These are phyloP conservation scores for Galleria mellonella DNA, from an alignment of 1,140 invertebrate species.

Conservation along the genomic window DNA sequence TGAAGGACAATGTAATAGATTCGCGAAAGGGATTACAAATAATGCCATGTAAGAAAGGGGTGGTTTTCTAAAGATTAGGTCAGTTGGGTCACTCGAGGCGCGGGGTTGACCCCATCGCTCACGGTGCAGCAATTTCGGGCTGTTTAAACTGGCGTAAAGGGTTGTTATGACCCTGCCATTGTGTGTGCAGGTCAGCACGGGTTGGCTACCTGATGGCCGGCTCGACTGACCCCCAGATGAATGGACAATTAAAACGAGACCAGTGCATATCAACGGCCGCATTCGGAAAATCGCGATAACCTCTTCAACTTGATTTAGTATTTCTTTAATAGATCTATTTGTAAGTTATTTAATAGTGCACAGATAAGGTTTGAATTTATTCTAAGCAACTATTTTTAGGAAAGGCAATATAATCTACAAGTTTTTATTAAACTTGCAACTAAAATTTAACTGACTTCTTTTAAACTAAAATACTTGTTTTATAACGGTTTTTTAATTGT, in stretches of 20 bases:
- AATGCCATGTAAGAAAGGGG: conserved; percentile 68
- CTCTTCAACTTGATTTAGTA: conserved; percentile 17
- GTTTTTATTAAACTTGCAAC: too few species aligned
- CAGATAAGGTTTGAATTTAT: too few species aligned
- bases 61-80: conserved; percentile 51
- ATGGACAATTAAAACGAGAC: conserved; percentile 66
- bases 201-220: conserved; percentile 56
- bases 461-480: too few species aligned
- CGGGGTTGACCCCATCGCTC: conserved; percentile 61
- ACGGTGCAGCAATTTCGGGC: conserved; percentile 59
- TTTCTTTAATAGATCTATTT: conserved; percentile 11
- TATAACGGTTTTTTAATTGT: too few species aligned
- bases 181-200: conserved; percentile 49
- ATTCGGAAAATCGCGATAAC: conserved; percentile 60
- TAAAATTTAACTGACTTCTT: too few species aligned
- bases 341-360: conserved; percentile 6
- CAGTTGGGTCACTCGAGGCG: conserved; percentile 57
- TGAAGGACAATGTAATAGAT: conserved; percentile 60
- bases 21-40: conserved; percentile 72
- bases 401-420: too few species aligned
- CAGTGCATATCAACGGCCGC: conserved; percentile 40
- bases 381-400: too few species aligned
- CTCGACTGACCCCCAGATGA: conserved; percentile 38
- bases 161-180: conserved; percentile 53
- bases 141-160: conserved; percentile 62